Base-by-base conservation (phyloP, 2,888 invertebrate species). In the Sminthurinus aureus region DNA sequence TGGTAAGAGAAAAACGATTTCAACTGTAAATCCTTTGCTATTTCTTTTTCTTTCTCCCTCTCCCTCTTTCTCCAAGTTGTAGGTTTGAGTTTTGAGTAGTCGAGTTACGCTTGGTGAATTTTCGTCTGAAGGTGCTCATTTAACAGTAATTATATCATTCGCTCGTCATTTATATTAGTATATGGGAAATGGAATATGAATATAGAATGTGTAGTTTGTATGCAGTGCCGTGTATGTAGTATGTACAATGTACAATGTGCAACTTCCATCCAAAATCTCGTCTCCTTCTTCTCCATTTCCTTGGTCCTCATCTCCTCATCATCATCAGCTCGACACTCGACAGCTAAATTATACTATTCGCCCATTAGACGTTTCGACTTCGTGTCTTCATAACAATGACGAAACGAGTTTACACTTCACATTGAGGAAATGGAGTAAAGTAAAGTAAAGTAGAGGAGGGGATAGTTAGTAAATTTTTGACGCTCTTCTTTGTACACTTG, bases 111-210 rank as follows among this genome's bases (percentile, higher is more conserved):
- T 79, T 79, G 38, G 51, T 20, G 20, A 69, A 67, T 79, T 79
- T 67, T 66, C n/a, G 38, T 79, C 69, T 50, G 9, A 0, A 79
- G 79, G 79, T 79, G 79, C 67, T 24, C 79, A 69, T 79, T 79
- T 79, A 79, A 79, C 79, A 67, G 79, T 79, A 79, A 79, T 79
- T 79, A 79, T 79, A 67, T 79, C 79, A 79, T 79, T 79, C 64
- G 51, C 13, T 38, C 38, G n/a, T 64, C 20, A 24, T 24, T 77
- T 26, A 26, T 58, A 22, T 58, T 22, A 67, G 50, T 18, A 38
- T 12, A 24, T 69, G 69, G 8, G 26, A 67, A 69, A 38, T 67
- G 38, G 38, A 38, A 38, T 38, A 38, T 38, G 38, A 38, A 38
- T 38, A 38, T 38, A 38, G 1, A 38, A 6, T 4, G 38, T 38